Evolutionary conservation across 2,888 invertebrate genomes (phyloP).

Genomic region (Bellardia pandia): DNA sequence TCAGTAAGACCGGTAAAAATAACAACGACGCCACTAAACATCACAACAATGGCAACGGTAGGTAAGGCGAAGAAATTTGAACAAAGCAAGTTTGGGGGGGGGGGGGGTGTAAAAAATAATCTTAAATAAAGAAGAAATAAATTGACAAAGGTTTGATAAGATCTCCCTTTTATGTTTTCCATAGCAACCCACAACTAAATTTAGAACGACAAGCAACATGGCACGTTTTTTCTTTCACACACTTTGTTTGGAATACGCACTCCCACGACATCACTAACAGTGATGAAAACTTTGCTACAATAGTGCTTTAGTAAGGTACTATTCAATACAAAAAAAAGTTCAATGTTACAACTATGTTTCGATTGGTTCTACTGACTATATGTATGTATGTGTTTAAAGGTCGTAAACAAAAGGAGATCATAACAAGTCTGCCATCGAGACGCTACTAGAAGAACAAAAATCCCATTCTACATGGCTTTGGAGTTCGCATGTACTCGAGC

Average conservation of each 20-base stretch:
- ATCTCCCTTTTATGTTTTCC: neutral
- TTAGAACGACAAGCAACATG: neutral
- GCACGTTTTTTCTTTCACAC: neutral
- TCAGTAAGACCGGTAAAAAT: neutral
- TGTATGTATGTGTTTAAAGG: too few relatives aligned
- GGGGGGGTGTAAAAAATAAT: neutral
- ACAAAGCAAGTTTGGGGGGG: neutral
- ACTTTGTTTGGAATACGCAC: neutral
- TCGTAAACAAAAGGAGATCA: too few relatives aligned
- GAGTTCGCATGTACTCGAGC: too few relatives aligned
- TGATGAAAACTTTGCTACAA: neutral
- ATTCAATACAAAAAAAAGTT: too few relatives aligned
- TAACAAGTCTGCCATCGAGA: too few relatives aligned
- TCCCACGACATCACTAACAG: neutral
- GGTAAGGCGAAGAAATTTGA: neutral
- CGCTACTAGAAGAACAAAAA: too few relatives aligned
- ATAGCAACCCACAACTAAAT: neutral
- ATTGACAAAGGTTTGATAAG: slow-evolving; percentile 41
- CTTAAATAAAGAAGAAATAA: slow-evolving; percentile 2
- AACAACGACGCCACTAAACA: neutral
- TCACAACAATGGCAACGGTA: neutral
- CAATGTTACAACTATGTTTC: too few relatives aligned
- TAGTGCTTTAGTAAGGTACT: too few relatives aligned
- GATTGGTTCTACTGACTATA: too few relatives aligned
- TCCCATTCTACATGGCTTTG: too few relatives aligned